phyloP scores from a whole-genome alignment of 2,888 invertebrate genomes.

The Plemyria rubiginata region DNA sequence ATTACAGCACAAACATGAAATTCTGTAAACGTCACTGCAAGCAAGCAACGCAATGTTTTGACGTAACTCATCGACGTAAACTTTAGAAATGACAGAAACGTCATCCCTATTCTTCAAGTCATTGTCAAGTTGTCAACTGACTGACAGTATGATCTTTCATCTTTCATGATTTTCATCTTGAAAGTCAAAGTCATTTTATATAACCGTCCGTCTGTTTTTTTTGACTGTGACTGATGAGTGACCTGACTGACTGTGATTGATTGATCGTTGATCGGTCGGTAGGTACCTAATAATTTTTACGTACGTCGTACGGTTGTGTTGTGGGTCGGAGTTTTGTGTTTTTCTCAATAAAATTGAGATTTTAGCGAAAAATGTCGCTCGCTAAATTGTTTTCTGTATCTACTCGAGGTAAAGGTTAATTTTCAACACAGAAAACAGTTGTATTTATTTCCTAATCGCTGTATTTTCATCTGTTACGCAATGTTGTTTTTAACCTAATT shows the following conservation, averaged over 20 bases:
- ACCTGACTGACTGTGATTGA: too few relatives aligned
- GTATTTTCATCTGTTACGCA: slow-evolving; percentile 64
- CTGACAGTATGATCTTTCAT: too few relatives aligned
- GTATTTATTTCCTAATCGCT: slow-evolving; percentile 3
- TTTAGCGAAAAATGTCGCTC: slow-evolving; percentile 69
- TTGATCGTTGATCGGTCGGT: too few relatives aligned
- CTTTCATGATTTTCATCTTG: too few relatives aligned
- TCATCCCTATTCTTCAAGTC: too few relatives aligned
- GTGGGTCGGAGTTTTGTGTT: slow-evolving; percentile 31
- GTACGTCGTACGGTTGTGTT: too few relatives aligned
- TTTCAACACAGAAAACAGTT: not conserved
- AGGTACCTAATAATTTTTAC: too few relatives aligned
- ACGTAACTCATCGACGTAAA: not conserved
- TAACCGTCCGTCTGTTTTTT: too few relatives aligned
- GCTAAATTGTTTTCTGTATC: slow-evolving; percentile 83
- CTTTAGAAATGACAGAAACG: too few relatives aligned
- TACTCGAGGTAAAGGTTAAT: slow-evolving; percentile 66
- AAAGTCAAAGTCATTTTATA: too few relatives aligned
- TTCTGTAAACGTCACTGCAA: slow-evolving; percentile 82
- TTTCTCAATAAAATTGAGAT: slow-evolving; percentile 33
- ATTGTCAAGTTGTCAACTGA: too few relatives aligned
- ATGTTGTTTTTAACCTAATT: slow-evolving; percentile 74
- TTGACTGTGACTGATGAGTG: too few relatives aligned
- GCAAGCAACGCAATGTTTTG: slow-evolving; percentile 68
- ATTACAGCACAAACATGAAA: slow-evolving; percentile 72